Conservation (phyloP, 2,888 invertebrate genomes). For the Mesorhabditis sp. region DNA sequence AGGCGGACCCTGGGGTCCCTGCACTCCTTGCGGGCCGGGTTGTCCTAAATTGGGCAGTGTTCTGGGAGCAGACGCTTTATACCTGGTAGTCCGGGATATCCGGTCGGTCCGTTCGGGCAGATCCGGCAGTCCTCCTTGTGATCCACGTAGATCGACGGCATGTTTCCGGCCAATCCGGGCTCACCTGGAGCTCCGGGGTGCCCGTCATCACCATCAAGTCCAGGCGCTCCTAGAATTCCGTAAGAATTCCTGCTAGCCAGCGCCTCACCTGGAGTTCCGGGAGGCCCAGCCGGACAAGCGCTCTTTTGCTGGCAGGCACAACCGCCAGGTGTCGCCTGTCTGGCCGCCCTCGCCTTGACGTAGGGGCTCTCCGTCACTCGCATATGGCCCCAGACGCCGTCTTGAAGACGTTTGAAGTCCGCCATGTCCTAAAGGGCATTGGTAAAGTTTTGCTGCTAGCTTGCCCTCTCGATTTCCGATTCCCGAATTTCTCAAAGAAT, state of each 20-base stretch:
- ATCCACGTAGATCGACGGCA: constrained; percentile 39
- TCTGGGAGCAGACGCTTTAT: not conserved
- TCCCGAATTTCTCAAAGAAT: too few species aligned
- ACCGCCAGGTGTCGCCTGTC: not conserved
- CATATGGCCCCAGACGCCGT: constrained; percentile 2
- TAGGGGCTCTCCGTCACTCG: not conserved
- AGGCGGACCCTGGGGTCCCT: constrained; percentile 34
- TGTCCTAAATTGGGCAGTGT: constrained; percentile 19
- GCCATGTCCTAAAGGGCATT: constrained; percentile 2
- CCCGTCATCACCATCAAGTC: constrained; percentile 33
- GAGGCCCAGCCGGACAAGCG: constrained; percentile 32
- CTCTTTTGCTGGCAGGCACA: constrained; percentile 28
- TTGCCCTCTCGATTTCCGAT: not conserved
- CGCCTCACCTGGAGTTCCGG: constrained; percentile 19
- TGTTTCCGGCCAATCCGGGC: constrained; percentile 39
- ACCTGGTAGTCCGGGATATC: constrained; percentile 33
- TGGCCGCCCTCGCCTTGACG: not conserved
- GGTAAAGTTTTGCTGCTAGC: not conserved
- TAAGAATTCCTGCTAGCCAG: too few species aligned
- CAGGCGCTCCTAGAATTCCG: constrained; percentile 18
- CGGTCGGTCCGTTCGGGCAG: constrained; percentile 40
- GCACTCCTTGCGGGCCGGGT: constrained; percentile 31
- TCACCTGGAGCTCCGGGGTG: constrained; percentile 27
- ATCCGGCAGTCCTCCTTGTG: constrained; percentile 38
- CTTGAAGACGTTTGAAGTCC: not conserved